These are phyloP conservation scores for Diarsia mendica DNA, from an alignment of 2,888 invertebrate genomes.

Conservation along the genomic window DNA sequence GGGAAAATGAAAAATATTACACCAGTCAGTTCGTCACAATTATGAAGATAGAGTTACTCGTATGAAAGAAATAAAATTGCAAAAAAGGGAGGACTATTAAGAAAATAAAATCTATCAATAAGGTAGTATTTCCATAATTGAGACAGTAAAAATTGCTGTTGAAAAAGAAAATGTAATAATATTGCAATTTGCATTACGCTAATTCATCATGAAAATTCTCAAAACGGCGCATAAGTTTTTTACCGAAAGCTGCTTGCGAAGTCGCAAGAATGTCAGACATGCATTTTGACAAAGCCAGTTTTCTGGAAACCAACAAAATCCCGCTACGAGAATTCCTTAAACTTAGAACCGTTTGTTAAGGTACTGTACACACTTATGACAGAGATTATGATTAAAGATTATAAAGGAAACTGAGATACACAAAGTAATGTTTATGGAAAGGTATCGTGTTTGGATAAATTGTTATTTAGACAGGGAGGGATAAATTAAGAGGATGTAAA, in stretches of 20 bases:
- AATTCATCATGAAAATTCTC: constrained; percentile 2
- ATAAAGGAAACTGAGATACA: not conserved
- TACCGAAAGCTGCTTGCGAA: not conserved
- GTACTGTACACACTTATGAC: not conserved
- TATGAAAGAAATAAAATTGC: too few relatives aligned
- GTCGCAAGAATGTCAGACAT: constrained; percentile 14
- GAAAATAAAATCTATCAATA: not conserved
- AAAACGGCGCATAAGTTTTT: constrained; percentile 1
- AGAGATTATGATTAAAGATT: not conserved
- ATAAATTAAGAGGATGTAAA: not conserved
- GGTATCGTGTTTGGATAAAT: not conserved
- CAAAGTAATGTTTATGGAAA: not conserved
- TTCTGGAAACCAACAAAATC: constrained; percentile 37
- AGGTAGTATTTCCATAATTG: not conserved
- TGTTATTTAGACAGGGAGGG: not conserved
- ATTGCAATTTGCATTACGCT: not conserved
- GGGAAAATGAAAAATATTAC: too few relatives aligned
- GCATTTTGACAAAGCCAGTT: constrained; percentile 18
- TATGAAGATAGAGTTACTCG: too few relatives aligned
- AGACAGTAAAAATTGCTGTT: not conserved
- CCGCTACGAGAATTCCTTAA: constrained; percentile 7
- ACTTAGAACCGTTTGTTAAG: constrained; percentile 28
- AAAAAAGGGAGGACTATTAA: not conserved
- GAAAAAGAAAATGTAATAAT: not conserved
- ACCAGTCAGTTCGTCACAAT: too few relatives aligned